Conservation (phyloP, 2,113 vertebrate genomes). For the Cyanoramphus novaezelandiae region DNA sequence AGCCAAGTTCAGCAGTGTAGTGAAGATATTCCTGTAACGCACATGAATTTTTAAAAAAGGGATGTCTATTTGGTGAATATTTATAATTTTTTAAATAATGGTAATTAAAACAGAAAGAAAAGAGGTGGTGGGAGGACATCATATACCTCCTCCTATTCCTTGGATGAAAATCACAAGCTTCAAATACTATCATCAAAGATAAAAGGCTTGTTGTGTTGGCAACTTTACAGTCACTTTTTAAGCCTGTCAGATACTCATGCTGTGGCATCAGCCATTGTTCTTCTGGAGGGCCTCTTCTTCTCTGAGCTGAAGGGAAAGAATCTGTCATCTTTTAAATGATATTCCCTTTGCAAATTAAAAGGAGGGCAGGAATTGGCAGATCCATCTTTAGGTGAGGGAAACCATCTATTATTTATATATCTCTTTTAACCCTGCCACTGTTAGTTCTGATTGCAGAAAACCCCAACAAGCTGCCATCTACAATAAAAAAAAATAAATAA, state of each 20-base stretch:
- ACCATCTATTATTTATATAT: constrained; percentile 46
- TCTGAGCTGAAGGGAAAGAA: constrained; percentile 28
- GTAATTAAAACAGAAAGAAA: constrained; percentile 39
- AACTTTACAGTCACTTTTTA: constrained; percentile 44
- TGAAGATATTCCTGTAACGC: constrained; percentile 3
- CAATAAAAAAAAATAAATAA: neutral
- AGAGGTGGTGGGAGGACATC: neutral
- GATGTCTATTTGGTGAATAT: constrained; percentile 27
- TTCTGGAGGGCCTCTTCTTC: constrained; percentile 27
- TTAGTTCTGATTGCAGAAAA: constrained; percentile 51
- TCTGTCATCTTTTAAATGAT: constrained; percentile 44
- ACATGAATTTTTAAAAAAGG: neutral
- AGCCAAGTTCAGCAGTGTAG: neutral
- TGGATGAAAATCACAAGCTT: constrained; percentile 64
- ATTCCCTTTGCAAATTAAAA: constrained; percentile 47
- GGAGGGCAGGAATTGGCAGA: constrained; percentile 53
- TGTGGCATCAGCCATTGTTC: constrained; percentile 53
- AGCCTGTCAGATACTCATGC: constrained; percentile 59
- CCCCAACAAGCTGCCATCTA: constrained; percentile 12
- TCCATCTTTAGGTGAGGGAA: constrained; percentile 35
- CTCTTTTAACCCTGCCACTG: constrained; percentile 32
- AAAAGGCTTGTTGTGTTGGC: constrained; percentile 58
- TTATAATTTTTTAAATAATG: constrained; percentile 9
- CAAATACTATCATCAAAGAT: constrained; percentile 52
- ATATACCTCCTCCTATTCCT: neutral